phyloP scores from a whole-genome alignment of 2,113 vertebrate genomes.

The Rhinoptilus africanus region DNA sequence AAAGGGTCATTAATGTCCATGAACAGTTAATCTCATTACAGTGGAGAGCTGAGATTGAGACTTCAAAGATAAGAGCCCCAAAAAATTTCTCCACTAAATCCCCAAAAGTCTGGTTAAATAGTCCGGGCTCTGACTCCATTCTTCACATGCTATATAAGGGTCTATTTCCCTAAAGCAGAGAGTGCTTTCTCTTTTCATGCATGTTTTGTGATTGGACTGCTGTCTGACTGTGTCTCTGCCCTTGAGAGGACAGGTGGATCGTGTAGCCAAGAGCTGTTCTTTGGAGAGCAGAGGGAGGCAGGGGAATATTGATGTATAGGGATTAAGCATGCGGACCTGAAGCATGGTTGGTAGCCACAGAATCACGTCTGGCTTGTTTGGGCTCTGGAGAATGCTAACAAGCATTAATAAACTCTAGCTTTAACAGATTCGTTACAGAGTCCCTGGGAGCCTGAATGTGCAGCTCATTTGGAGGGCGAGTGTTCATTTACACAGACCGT shows the following conservation, averaged over 20 bases:
- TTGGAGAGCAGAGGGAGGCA: neutral
- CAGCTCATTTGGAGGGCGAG: neutral
- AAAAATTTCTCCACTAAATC: neutral
- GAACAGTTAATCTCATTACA: neutral
- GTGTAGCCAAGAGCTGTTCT: neutral
- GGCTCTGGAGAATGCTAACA: neutral
- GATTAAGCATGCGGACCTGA: neutral
- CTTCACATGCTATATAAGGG: neutral
- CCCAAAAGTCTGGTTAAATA: neutral
- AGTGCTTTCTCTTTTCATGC: neutral
- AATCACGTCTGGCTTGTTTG: neutral
- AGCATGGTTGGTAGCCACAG: neutral
- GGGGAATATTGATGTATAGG: neutral
- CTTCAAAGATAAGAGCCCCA: neutral
- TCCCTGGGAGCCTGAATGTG: neutral
- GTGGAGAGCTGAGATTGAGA: neutral
- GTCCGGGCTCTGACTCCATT: neutral
- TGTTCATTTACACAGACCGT: fast-evolving
- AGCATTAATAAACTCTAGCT: neutral
- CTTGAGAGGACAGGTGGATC: neutral
- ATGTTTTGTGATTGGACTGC: neutral
- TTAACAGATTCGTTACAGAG: neutral
- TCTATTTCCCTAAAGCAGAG: neutral
- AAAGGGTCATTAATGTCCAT: neutral
- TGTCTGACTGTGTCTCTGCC: neutral